Percentiles rank a stretch among this genome's conserved stretches.
phyloP scores from a whole-genome alignment of 2,888 invertebrate species.

The Hirtodrosophila histrioides region DNA sequence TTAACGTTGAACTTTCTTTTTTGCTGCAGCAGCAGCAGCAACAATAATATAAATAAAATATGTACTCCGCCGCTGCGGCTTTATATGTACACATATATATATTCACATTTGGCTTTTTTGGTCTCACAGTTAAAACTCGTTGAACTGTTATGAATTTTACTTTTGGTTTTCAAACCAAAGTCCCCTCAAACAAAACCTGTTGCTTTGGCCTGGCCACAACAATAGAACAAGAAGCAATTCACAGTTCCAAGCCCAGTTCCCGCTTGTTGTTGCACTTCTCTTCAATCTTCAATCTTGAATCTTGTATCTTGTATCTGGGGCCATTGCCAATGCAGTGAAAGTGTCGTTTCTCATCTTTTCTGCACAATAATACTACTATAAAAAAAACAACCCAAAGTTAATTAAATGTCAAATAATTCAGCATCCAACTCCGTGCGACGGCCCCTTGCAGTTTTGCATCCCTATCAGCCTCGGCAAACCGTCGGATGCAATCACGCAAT shows the following conservation, averaged over 20 bases:
- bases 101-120: slow-evolving; percentile 61
- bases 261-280: slow-evolving; percentile 35
- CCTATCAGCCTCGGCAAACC: slow-evolving; percentile 28
- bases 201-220: slow-evolving; percentile 41
- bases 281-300: too few species aligned
- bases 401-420: slow-evolving; percentile 79
- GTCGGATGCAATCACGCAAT: slow-evolving; percentile 54
- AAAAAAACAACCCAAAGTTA: slow-evolving; percentile 51
- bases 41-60: slow-evolving; percentile 74
- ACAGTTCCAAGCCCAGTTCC: slow-evolving; percentile 14
- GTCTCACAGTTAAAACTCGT: slow-evolving; percentile 56
- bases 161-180: slow-evolving; percentile 59
- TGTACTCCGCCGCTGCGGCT: slow-evolving; percentile 43
- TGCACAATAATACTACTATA: slow-evolving; percentile 23
- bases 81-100: slow-evolving; percentile 23
- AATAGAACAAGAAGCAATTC: slow-evolving; percentile 55
- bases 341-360: slow-evolving; percentile 72
- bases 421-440: slow-evolving; percentile 39
- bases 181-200: slow-evolving; percentile 54
- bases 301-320: slow-evolving; percentile 17
- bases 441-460: slow-evolving; percentile 55
- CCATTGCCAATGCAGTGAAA: slow-evolving; percentile 63
- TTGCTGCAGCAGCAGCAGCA: slow-evolving; percentile 56
- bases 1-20: slow-evolving; percentile 74
- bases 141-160: slow-evolving; percentile 70